These are phyloP conservation scores for Cettia cetti DNA, from an alignment of 2,113 vertebrate genomes.

Conservation along the genomic window DNA sequence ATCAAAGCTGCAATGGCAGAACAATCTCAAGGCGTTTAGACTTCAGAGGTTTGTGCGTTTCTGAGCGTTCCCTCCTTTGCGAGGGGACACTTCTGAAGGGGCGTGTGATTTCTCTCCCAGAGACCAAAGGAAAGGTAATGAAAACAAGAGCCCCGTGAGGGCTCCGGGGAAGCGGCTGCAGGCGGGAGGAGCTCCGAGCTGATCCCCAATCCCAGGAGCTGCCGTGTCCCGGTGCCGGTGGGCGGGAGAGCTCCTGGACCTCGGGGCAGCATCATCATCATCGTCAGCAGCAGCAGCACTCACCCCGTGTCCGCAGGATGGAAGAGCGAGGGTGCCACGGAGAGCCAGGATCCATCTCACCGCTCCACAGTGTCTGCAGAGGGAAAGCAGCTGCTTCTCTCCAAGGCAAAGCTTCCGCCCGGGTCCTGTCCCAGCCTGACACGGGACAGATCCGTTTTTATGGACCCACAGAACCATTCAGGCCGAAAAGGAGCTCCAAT, in stretches of 20 bases:
- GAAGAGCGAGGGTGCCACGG: fast-evolving
- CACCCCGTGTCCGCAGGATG: fast-evolving
- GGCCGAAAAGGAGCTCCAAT: neutral
- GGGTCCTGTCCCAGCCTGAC: fast-evolving
- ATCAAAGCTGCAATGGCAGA: slow-evolving; percentile 54
- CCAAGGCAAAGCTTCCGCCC: neutral
- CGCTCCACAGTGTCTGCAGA: fast-evolving
- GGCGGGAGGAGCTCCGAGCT: neutral
- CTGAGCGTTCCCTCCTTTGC: neutral
- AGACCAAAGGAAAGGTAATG: neutral
- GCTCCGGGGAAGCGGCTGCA: fast-evolving
- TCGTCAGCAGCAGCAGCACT: neutral
- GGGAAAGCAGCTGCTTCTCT: neutral
- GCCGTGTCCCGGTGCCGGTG: fast-evolving
- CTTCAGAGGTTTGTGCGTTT: slow-evolving; percentile 7
- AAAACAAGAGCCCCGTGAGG: neutral
- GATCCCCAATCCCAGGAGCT: neutral
- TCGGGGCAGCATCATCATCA: fast-evolving
- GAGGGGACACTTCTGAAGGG: slow-evolving; percentile 43
- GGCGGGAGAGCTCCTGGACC: neutral
- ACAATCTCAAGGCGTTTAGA: slow-evolving; percentile 54
- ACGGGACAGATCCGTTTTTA: fast-evolving
- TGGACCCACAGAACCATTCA: neutral
- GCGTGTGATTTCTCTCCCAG: neutral
- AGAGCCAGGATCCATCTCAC: neutral